A percentile compares a stretch with the other conserved stretches of the same genome.
These are phyloP conservation scores for Tetragonula clypearis DNA, from an alignment of 1,140 invertebrate species.

Conservation along the genomic window DNA sequence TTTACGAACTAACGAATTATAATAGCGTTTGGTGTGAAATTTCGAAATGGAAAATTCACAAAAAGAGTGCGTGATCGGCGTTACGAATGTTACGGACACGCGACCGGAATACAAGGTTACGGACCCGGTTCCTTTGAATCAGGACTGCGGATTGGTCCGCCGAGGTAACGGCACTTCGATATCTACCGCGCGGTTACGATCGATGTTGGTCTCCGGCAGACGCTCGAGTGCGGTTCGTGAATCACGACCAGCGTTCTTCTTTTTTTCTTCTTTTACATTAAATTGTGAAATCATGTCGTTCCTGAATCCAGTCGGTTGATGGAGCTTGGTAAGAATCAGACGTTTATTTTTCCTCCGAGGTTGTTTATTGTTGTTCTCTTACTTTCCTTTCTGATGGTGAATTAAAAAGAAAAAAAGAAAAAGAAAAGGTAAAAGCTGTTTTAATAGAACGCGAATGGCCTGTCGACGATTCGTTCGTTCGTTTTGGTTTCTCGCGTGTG, in stretches of 20 bases:
- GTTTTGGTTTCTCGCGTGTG: not conserved
- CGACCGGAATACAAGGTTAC: constrained; percentile 60
- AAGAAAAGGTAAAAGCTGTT: not conserved
- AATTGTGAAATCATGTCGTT: constrained; percentile 33
- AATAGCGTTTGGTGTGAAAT: not conserved
- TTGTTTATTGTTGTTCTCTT: not conserved
- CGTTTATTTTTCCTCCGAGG: not conserved
- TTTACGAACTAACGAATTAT: not conserved
- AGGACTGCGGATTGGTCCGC: constrained; percentile 65
- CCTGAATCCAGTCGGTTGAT: constrained; percentile 27
- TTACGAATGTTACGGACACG: constrained; percentile 42
- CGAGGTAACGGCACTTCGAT: constrained; percentile 71
- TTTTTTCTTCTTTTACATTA: not conserved
- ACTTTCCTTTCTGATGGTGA: too few relatives aligned
- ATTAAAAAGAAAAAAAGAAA: not conserved
- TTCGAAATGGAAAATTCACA: not conserved
- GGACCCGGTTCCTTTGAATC: constrained; percentile 54
- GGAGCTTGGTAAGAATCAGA: constrained; percentile 43
- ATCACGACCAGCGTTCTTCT: constrained; percentile 33
- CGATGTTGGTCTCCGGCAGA: constrained; percentile 43
- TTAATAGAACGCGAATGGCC: not conserved
- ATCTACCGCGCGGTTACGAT: constrained; percentile 46
- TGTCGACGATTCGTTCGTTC: not conserved
- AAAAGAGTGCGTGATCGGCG: constrained; percentile 13
- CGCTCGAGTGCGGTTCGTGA: constrained; percentile 43